Conservation (phyloP, 2,888 invertebrate genomes). For the Eupithecia pulchellata region DNA sequence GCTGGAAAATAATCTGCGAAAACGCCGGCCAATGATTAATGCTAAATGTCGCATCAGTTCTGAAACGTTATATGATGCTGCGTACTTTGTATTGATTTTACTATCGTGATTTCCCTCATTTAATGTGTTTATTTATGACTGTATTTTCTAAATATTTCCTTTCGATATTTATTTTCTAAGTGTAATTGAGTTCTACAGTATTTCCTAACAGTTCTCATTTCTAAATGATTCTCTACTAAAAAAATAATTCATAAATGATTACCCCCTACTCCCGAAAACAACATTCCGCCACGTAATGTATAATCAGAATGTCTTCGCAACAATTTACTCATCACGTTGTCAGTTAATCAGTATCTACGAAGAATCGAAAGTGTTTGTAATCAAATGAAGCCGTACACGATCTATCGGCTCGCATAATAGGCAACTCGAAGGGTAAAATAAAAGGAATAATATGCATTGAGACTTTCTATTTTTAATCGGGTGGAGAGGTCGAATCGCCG, state of each 20-base stretch:
- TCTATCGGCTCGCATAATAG: slow-evolving; percentile 70
- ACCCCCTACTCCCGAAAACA: slow-evolving; percentile 17
- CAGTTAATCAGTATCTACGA: slow-evolving; percentile 43
- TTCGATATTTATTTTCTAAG: not conserved
- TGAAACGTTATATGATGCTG: not conserved
- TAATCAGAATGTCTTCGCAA: slow-evolving; percentile 44
- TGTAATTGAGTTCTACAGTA: not conserved
- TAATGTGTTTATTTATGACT: not conserved
- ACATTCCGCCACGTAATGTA: slow-evolving; percentile 35
- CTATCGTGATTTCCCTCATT: not conserved
- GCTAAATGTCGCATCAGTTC: slow-evolving; percentile 10
- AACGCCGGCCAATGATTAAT: slow-evolving; percentile 11
- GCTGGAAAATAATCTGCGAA: slow-evolving; percentile 20
- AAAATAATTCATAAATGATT: not conserved
- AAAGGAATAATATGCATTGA: slow-evolving; percentile 73
- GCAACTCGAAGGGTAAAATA: slow-evolving; percentile 76
- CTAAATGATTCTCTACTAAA: not conserved
- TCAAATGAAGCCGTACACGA: slow-evolving; percentile 63
- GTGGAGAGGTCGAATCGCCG: slow-evolving; percentile 75
- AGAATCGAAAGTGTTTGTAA: slow-evolving; percentile 68
- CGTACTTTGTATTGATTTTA: slow-evolving; percentile 1
- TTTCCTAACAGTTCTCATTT: not conserved
- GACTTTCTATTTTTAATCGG: slow-evolving; percentile 84
- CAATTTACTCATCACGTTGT: slow-evolving; percentile 42
- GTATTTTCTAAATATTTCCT: not conserved